phyloP scores from a whole-genome alignment of 2,113 vertebrate genomes.

The Pongo abelii region DNA sequence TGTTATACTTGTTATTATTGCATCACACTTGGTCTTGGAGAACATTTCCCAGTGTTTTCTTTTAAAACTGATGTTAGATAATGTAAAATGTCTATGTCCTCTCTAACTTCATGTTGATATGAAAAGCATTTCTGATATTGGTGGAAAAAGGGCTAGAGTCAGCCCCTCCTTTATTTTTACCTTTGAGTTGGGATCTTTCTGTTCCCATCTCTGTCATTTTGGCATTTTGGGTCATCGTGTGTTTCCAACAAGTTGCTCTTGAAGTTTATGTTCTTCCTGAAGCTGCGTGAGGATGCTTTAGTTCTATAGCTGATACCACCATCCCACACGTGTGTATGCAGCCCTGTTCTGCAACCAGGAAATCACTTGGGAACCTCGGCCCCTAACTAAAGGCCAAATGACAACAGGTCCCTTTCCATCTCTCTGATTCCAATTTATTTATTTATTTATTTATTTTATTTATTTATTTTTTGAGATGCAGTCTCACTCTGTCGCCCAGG shows the following conservation, averaged over 20 bases:
- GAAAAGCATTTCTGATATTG: not conserved
- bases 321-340: not conserved
- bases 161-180: not conserved
- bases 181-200: not conserved
- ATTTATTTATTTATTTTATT: no score
- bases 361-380: not conserved
- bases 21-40: not conserved
- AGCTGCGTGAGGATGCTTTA: not conserved
- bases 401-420: not conserved
- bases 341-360: not conserved
- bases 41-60: not conserved
- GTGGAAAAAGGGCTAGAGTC: not conserved
- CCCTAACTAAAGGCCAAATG: not conserved
- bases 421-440: no score
- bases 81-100: not conserved
- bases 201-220: not conserved
- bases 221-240: not conserved
- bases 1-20: not conserved
- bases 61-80: not conserved
- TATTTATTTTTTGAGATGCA: no score
- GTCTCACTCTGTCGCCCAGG: no score
- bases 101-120: not conserved
- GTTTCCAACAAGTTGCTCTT: not conserved
- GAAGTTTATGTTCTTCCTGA: not conserved
- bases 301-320: not conserved